Base-by-base conservation (phyloP, 2,888 invertebrate species). In the Hydriomena furcata region DNA sequence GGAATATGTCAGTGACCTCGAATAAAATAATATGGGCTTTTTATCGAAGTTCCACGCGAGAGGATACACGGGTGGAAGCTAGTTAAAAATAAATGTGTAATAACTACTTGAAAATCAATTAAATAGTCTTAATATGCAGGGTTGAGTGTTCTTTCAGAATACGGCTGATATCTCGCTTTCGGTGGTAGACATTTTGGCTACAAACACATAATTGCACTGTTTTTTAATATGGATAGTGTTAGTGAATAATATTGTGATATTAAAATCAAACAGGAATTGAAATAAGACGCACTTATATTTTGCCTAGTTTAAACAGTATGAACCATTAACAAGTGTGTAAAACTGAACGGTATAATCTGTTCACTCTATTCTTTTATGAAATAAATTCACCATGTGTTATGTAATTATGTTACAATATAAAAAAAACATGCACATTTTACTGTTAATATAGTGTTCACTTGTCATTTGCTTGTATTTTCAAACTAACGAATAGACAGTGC, bases 401-500 rank as follows among this genome's bases (percentile, higher is more conserved):
- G n/a, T 17, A 17, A 11, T 21, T 11, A 13, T 7, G 20, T 11
- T n/a, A 12, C 2, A 23, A n/a, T n/a, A n/a, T n/a, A n/a, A 34
- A 34, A 13, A 17, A 41, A 10, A 7, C 10, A 30, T 32, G 25
- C 49, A 38, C 30, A 12, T 25, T 37, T 37, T 37, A 32, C 30
- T 27, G 23, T 20, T 38, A 12, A 17, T 10, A 41, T 36, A 34
- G 31, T 44, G 40, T 37, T 25, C 50, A 55, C 47, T 43, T 41
- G 37, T 55, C 54, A 56, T 46, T 65, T 65, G 47, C 56, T 55
- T 47, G 23, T 65, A 66, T 65, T 65, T 68, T 71, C 73, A 68
- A 73, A 71, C 73, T 81, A 88, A 82, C 89, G 85, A 88, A 81
- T 66, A 64, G 73, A 75, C 82, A 78, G 89, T 89, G 89, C 89